Percentiles rank a stretch among this genome's conserved stretches.
phyloP scores from a whole-genome alignment of 2,797 vertebrate species.

The Scolopax rusticola region DNA sequence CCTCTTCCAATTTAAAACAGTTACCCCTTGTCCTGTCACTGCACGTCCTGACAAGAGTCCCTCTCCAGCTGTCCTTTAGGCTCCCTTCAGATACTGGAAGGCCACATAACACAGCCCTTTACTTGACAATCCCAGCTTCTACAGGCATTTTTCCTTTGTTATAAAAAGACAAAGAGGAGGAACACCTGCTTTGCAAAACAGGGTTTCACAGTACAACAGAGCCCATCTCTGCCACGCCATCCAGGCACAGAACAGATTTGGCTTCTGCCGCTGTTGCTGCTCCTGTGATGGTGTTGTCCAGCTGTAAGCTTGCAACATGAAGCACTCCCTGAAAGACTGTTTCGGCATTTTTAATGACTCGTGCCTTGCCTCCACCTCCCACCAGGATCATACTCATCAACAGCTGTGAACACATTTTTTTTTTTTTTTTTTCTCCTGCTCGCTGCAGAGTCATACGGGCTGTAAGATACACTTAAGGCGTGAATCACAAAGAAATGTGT shows the following conservation, averaged over 20 bases:
- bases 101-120: too few species aligned
- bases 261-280: neutral
- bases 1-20: too few species aligned
- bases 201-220: neutral
- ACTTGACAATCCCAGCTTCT: neutral
- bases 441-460: neutral
- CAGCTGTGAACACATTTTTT: neutral
- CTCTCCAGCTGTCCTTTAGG: too few species aligned
- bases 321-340: conserved; percentile 1
- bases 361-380: conserved; percentile 8
- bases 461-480: neutral
- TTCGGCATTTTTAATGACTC: conserved; percentile 2
- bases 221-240: neutral
- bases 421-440: neutral
- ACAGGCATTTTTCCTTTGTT: neutral
- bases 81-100: too few species aligned
- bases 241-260: neutral
- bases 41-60: too few species aligned
- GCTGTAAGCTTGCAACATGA: neutral
- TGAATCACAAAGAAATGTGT: conserved; percentile 47
- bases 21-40: too few species aligned
- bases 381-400: conserved; percentile 36
- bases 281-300: neutral
- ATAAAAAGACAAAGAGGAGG: neutral
- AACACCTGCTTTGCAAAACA: neutral